Conservation (phyloP, 2,113 vertebrate species). For the Mobula birostris region DNA sequence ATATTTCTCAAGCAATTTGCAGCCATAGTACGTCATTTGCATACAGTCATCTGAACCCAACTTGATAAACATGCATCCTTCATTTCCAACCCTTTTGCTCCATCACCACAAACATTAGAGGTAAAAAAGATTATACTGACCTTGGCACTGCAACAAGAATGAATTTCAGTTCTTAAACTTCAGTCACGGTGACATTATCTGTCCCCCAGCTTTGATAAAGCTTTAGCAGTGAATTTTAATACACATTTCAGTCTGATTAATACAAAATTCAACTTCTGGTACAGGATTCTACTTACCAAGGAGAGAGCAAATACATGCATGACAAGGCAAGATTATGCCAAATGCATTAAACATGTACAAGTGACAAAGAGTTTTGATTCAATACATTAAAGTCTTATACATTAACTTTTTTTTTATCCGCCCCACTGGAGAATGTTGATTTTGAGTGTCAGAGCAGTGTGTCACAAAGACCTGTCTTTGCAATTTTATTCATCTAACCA, state of each 20-base stretch:
- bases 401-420: too few species aligned
- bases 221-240: neutral
- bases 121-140: neutral
- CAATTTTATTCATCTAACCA: neutral
- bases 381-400: neutral
- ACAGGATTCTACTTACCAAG: neutral
- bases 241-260: neutral
- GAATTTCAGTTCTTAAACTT: neutral
- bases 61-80: neutral
- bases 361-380: neutral
- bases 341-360: neutral
- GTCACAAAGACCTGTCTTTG: neutral
- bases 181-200: neutral
- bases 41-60: neutral
- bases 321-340: neutral
- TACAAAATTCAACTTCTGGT: neutral
- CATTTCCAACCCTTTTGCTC: neutral
- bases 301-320: neutral
- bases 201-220: neutral
- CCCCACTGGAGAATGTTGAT: neutral
- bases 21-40: neutral
- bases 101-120: neutral
- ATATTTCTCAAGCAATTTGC: neutral
- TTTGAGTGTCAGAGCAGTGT: neutral
- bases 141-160: neutral